A percentile compares a stretch with the other conserved stretches of the same genome.
phyloP scores from a whole-genome alignment of 2,113 vertebrate genomes.

The Gymnogyps californianus region DNA sequence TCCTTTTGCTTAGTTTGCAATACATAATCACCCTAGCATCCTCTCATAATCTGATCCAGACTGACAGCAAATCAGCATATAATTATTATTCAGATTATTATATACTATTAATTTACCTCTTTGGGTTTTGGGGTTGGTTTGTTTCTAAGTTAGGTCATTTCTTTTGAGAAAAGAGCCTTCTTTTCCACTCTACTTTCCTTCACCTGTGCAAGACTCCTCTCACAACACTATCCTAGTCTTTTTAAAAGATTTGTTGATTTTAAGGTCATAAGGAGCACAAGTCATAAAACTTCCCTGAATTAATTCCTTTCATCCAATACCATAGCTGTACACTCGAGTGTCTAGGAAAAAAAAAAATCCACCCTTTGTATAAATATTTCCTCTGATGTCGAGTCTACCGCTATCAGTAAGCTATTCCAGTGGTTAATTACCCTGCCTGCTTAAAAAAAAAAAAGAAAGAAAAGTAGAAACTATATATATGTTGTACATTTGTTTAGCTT shows the following conservation, averaged over 20 bases:
- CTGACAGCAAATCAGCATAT: neutral
- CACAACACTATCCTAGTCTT: neutral
- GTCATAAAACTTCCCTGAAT: neutral
- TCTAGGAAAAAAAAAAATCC: neutral
- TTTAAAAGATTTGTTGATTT: neutral
- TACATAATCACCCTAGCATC: neutral
- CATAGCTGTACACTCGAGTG: rapidly evolving
- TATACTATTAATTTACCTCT: neutral
- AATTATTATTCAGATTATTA: neutral
- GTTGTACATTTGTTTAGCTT: neutral
- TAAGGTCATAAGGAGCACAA: neutral
- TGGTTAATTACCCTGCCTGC: neutral
- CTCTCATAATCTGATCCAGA: neutral
- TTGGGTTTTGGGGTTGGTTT: neutral
- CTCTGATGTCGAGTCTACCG: rapidly evolving
- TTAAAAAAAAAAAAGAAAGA: neutral
- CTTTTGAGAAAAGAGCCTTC: neutral
- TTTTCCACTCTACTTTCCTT: neutral
- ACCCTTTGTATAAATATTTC: neutral
- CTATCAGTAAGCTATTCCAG: neutral
- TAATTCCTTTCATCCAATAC: neutral
- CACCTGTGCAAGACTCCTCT: neutral
- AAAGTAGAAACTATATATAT: neutral
- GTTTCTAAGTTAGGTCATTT: neutral
- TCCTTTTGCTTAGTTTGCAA: neutral